Base-by-base conservation (phyloP, 2,797 vertebrate species). In the Scarus forsteni region DNA sequence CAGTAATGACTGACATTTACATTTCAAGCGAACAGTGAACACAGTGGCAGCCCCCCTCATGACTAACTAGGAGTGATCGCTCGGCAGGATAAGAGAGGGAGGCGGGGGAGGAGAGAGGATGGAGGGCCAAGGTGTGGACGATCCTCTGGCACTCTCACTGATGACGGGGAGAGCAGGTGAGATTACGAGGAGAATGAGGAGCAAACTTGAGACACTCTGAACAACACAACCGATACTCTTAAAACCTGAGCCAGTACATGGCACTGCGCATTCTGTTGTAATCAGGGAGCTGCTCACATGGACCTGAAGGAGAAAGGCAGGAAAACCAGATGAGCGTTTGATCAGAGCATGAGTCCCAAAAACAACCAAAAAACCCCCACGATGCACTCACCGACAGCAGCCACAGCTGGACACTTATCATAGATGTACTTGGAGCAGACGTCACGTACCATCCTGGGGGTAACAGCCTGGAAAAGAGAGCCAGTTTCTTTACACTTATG, bases 181-280 rank as follows among this genome's bases (percentile, higher is more conserved):
- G 10, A 60, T 49, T 34, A 43, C 63, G 56, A 65, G 34, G 49
- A 76, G 53, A 35, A 65, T 50, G 48, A 73, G 55, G 45, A 63
- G 70, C 46, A 73, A 68, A 83, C 1, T 13, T 39, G 10, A 66
- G 59, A 88, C 72, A 73, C 48, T 38, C 0, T 18, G 52, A 82
- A 51, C 62, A 73, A 78, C 46, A 18, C 16, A 10, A 70, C 52
- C 49, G 56, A 57, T 73, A 6, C 1, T 81, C 58, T 92, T 96
- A 99, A 88, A 98, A 95, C 64, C 97, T 95, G 66, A 98, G 88
- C 98, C 97, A 99, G 94, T 96, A 99, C 97, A 99, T 99, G 83
- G 85, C 93, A 7, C 97, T 98, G 75, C 97, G 97, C 88, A 97
- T 90, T 87, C 98, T 95, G 94, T 99, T 99, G 95, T 99, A 99